Base-by-base conservation (phyloP, 1,140 invertebrate species). In the Neuroterus valhalla region DNA sequence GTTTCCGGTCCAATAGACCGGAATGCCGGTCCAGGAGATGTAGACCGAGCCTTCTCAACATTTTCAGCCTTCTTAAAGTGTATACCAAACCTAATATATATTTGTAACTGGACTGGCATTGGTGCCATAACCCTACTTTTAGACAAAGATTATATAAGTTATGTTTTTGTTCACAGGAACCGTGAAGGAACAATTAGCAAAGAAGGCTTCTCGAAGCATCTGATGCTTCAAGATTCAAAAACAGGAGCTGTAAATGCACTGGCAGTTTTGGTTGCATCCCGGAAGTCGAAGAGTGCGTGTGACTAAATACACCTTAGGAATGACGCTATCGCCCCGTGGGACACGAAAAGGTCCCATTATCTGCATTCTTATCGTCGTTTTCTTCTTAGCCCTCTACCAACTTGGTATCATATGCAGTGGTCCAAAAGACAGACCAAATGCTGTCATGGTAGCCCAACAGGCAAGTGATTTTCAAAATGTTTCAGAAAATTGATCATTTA, bases 371-470 rank as follows among this genome's bases (percentile, higher is more conserved):
- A 86, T 78, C 1, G 76, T 89, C 10, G 66, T 89, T 12, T 83
- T 87, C 21, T 55, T 90, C 19, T 84, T 89, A 48, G 82, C 82
- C n/a, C 85, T 90, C 1, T 90, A 90, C 73, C 88, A 90, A 55
- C 84, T 90, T 12, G 88, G 88, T 15, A 86, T 90, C 69, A 89
- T 90, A 52, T 89, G 88, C 66, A 83, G 83, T 14, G 82, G 78
- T 12, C 71, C 76, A 17, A 89, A 89, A 66, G 84, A 88, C 23
- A 79, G 78, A 74, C 84, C 87, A 12, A 82, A 81, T 21, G 78
- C 86, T 0, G 72, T 89, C 17, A 90, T 90, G 89, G 72, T 89
- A 12, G 78, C 88, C 42, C 89, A 89, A 81, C 87, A 90, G 84
- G 89, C 89, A 76, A 85, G 45, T 46, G 21, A 45, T 14, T 46